These are phyloP conservation scores for Lasaia peninsularis DNA, from an alignment of 1,140 invertebrate species.

Conservation along the genomic window DNA sequence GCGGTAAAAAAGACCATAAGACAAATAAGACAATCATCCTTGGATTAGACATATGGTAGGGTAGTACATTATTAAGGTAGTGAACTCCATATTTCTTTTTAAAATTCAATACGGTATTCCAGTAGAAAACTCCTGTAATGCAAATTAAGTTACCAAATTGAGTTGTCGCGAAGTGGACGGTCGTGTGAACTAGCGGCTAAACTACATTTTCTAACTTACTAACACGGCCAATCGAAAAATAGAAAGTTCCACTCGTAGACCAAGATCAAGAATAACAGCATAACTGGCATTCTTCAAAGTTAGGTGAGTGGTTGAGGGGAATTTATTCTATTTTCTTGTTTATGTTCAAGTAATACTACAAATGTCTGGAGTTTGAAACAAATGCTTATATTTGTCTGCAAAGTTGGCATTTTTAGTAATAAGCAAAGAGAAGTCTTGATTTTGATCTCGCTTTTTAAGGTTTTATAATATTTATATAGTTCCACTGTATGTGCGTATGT, in stretches of 20 bases:
- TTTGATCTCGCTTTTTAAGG: too few species aligned
- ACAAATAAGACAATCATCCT: too few species aligned
- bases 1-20: too few species aligned
- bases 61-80: too few species aligned
- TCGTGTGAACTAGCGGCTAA: conserved; percentile 55
- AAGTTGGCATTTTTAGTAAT: too few species aligned
- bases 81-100: not conserved
- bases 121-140: conserved; percentile 46
- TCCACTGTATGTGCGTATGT: too few species aligned
- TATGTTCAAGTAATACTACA: not conserved
- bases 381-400: not conserved
- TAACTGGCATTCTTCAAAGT: conserved; percentile 69
- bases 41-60: too few species aligned
- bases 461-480: too few species aligned
- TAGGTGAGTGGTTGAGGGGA: conserved; percentile 54
- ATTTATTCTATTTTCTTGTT: conserved; percentile 52
- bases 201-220: conserved; percentile 68
- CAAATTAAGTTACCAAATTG: conserved; percentile 62
- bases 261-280: conserved; percentile 57
- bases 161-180: conserved; percentile 44
- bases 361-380: not conserved
- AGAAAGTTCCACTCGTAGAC: conserved; percentile 54
- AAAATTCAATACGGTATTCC: conserved; percentile 22
- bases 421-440: too few species aligned
- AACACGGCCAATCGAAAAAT: conserved; percentile 73